Evolutionary conservation across 2,888 invertebrate species (phyloP).

Genomic region (Schrankia costaestrigalis): DNA sequence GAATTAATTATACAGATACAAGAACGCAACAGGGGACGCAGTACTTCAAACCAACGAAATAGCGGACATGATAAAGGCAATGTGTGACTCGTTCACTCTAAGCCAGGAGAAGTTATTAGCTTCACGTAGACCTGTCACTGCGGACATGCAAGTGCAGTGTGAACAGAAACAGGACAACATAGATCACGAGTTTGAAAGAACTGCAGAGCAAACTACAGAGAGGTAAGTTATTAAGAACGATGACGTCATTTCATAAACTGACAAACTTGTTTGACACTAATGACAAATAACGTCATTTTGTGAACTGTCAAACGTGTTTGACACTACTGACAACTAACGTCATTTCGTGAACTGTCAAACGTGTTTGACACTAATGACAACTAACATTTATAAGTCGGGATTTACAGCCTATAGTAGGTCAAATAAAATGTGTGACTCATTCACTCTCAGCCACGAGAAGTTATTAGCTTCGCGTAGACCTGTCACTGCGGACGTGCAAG

Average conservation of each 20-base stretch:
- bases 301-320: no score
- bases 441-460: constrained; percentile 57
- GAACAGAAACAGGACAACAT: constrained; percentile 22
- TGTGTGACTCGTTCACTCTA: constrained; percentile 63
- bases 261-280: no score
- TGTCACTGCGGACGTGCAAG: constrained; percentile 55
- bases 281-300: no score
- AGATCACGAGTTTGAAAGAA: no score
- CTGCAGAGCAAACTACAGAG: no score
- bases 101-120: constrained; percentile 58
- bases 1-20: no score
- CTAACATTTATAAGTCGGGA: no score
- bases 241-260: background rate
- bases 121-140: constrained; percentile 37
- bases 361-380: no score
- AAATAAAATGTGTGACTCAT: constrained; percentile 67
- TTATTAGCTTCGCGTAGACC: constrained; percentile 41
- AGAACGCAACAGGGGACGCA: constrained; percentile 59
- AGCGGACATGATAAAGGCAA: constrained; percentile 62
- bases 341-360: no score
- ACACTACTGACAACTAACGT: no score
- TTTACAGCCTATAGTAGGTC: no score
- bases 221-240: no score
- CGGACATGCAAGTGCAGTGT: constrained; percentile 67
- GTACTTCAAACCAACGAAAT: constrained; percentile 61